Conservation (phyloP, 2,113 vertebrate genomes). For the Thinocorus orbignyianus region DNA sequence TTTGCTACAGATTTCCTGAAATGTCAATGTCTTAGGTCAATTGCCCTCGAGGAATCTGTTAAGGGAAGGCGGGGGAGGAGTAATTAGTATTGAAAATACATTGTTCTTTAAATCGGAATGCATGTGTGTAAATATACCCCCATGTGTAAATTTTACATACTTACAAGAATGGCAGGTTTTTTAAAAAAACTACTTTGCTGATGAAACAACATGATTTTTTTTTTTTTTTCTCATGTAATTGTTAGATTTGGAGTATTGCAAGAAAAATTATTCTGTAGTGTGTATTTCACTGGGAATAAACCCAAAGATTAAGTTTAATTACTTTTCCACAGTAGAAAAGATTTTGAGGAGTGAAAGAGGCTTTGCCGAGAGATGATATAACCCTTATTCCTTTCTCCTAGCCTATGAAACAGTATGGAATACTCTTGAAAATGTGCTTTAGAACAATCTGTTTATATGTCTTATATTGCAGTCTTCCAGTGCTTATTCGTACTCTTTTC, state of each 20-base stretch:
- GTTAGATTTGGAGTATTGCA: not conserved
- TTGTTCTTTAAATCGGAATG: not conserved
- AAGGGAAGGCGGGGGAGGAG: not conserved
- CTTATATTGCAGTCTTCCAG: not conserved
- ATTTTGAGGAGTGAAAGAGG: not conserved
- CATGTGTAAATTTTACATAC: not conserved
- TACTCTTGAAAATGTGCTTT: not conserved
- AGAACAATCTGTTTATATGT: not conserved
- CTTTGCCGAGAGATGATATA: not conserved
- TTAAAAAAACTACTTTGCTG: not conserved
- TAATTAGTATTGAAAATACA: not conserved
- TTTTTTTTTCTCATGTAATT: not conserved
- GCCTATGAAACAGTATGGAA: not conserved
- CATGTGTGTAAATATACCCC: not conserved
- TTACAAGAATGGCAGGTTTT: not conserved
- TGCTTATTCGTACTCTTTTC: not conserved
- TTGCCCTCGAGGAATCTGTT: constrained; percentile 14
- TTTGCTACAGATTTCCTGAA: not conserved
- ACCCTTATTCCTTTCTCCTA: constrained; percentile 1
- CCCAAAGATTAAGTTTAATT: not conserved
- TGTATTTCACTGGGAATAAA: not conserved
- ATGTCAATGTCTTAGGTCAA: not conserved
- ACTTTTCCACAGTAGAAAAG: not conserved
- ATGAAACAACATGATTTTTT: not conserved
- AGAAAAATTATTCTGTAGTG: not conserved